These are phyloP conservation scores for Calvadosia cruxmelitensis DNA, from an alignment of 30 jellyfish, hydroid and myxozoan genomes.

Conservation along the genomic window DNA sequence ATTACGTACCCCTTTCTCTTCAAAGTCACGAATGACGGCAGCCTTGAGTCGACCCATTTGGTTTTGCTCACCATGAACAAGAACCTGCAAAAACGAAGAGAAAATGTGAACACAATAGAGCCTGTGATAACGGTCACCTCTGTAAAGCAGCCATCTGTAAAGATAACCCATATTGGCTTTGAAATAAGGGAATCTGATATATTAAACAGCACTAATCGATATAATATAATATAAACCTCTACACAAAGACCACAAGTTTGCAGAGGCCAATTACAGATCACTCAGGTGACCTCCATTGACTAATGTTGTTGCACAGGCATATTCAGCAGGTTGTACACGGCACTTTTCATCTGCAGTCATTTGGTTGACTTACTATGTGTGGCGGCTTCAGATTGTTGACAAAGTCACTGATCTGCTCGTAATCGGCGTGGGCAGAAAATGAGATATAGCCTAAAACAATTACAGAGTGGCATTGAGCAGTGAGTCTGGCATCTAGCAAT, in stretches of 20 bases:
- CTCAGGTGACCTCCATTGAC: too few relatives aligned
- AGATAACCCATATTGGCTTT: too few relatives aligned
- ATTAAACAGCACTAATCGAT: too few relatives aligned
- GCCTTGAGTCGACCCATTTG: constrained; percentile 97
- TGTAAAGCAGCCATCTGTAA: not conserved
- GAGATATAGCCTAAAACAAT: constrained; percentile 64
- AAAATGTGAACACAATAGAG: not conserved
- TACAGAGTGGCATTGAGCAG: not conserved
- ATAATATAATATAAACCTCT: too few relatives aligned
- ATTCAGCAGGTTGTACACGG: too few relatives aligned
- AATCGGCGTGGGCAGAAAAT: constrained; percentile 99
- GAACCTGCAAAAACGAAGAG: constrained; percentile 20
- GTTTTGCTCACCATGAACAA: constrained; percentile 95
- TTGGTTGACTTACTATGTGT: constrained; percentile 51
- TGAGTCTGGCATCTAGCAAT: not conserved
- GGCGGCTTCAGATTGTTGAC: constrained; percentile 91
- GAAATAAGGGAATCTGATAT: too few relatives aligned
- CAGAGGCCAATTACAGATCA: too few relatives aligned
- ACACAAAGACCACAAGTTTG: too few relatives aligned
- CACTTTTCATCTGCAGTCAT: not conserved
- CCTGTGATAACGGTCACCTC: constrained; percentile 1
- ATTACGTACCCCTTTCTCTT: constrained; percentile 90
- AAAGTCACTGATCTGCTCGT: constrained; percentile 80
- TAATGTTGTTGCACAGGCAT: too few relatives aligned
- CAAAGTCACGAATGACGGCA: constrained; percentile 86